Base-by-base conservation (phyloP, 2,113 vertebrate species). In the Condylura cristata region DNA sequence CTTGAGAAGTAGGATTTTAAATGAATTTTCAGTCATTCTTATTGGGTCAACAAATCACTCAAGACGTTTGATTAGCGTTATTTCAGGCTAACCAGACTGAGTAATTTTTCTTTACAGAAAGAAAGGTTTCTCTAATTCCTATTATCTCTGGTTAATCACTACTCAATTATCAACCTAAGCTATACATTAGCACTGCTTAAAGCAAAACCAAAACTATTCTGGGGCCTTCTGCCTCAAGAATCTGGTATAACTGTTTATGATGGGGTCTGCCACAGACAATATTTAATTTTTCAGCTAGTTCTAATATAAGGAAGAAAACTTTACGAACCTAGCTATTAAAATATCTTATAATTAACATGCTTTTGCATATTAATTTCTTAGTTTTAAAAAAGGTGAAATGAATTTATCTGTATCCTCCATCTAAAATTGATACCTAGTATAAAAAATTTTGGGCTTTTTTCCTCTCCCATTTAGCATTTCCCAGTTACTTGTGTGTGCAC, bases 51-150 rank as follows among this genome's bases (percentile, higher is more conserved):
- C 16, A 94, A 85, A 94, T 80, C 51, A 87, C 34, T 72, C 18
- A 89, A 78, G 32, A 92, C 37, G 89, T 94, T 86, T 61, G 63
- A 94, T 60, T 41, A 91, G 78, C n/a, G 24, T 75, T 20, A 60
- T 71, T 72, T 68, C 61, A 53, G 26, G 82, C 39, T 92, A 87
- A 84, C 44, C 4, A 11, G 28, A 46, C 16, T 70, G 30, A 78
- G 14, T 83, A 95, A 70, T 79, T n/a, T n/a, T n/a, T n/a, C n/a
- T n/a, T n/a, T 81, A 92, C 2, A 18, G 44, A 80, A 85, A 94
- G 22, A 76, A 76, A 44, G n/a, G 60, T 56, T 76, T 56, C 24
- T 80, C 93, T 88, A 48, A 78, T 90, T 89, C 13, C 46, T 79
- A 6, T 83, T 86, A n/a, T 63, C 58, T 82, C 48, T 91, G 37